phyloP scores from a whole-genome alignment of 2,888 invertebrate species.

The Carterocephalus palaemon region DNA sequence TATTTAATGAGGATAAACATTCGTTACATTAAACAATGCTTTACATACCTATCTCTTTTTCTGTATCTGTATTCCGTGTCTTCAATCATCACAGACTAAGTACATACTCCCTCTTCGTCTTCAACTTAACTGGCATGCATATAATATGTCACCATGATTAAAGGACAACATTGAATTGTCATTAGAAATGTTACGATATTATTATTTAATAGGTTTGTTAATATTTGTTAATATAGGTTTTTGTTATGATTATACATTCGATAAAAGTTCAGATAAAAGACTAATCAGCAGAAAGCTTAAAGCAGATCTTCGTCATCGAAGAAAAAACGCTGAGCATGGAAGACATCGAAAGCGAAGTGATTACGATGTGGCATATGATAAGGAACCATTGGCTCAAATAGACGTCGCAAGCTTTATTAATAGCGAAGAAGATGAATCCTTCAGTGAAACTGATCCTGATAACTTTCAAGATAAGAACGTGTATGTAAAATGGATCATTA shows the following conservation, averaged over 20 bases:
- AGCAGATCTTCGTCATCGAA: conserved; percentile 1
- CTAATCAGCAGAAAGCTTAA: not conserved
- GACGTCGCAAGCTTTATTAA: conserved; percentile 20
- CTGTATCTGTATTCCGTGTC: too few species aligned
- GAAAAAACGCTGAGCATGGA: not conserved
- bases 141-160: too few species aligned
- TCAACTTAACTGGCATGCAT: too few species aligned
- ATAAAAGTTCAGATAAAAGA: not conserved
- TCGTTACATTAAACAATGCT: too few species aligned
- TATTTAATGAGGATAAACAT: too few species aligned
- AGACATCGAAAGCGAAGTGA: conserved; percentile 12
- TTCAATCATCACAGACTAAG: too few species aligned
- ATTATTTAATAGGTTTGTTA: conserved; percentile 21
- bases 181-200: conserved; percentile 17
- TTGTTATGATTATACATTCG: conserved; percentile 12
- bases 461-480: not conserved
- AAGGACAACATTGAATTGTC: conserved; percentile 15
- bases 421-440: not conserved
- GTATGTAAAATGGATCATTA: too few species aligned
- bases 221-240: conserved; percentile 18
- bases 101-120: too few species aligned
- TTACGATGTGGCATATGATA: conserved; percentile 13
- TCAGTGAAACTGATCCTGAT: conserved; percentile 13
- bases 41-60: too few species aligned
- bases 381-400: conserved; percentile 15